Conservation (phyloP, 1,140 invertebrate species). For the Reticulitermes speratus region DNA sequence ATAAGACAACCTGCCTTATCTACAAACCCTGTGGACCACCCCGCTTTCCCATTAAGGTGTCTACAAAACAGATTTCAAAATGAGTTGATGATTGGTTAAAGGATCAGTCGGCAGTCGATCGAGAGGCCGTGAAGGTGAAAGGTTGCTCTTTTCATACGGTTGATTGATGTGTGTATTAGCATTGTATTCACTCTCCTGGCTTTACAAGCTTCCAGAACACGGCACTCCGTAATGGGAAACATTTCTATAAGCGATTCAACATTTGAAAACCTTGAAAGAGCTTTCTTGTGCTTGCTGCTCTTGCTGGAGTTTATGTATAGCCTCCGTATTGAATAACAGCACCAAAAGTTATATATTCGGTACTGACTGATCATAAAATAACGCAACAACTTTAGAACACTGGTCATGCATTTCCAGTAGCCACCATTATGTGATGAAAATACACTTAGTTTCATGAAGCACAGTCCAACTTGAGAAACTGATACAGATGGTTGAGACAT, state of each 20-base stretch:
- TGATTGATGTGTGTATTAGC: neutral
- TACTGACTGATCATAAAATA: neutral
- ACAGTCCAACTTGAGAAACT: too few species aligned
- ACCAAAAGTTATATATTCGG: neutral
- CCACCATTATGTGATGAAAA: too few species aligned
- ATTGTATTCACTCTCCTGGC: neutral
- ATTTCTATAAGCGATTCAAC: neutral
- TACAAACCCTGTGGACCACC: neutral
- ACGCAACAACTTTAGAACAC: neutral
- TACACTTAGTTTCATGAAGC: too few species aligned
- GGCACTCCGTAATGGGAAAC: neutral
- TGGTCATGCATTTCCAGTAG: too few species aligned
- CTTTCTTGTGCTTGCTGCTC: constrained; percentile 4
- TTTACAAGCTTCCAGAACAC: constrained; percentile 8
- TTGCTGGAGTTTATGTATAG: neutral
- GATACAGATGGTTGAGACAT: too few species aligned
- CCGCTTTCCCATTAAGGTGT: neutral
- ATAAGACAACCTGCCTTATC: neutral
- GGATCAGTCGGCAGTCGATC: neutral
- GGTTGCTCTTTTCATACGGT: neutral
- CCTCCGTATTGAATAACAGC: neutral
- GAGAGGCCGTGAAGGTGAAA: neutral
- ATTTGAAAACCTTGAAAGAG: neutral
- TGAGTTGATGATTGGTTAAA: constrained; percentile 1
- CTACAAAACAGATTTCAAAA: neutral